A percentile compares a stretch with the other conserved stretches of the same genome.
Evolutionary conservation across 2,888 invertebrate genomes (phyloP).

Genomic region (Eilema griseolum): DNA sequence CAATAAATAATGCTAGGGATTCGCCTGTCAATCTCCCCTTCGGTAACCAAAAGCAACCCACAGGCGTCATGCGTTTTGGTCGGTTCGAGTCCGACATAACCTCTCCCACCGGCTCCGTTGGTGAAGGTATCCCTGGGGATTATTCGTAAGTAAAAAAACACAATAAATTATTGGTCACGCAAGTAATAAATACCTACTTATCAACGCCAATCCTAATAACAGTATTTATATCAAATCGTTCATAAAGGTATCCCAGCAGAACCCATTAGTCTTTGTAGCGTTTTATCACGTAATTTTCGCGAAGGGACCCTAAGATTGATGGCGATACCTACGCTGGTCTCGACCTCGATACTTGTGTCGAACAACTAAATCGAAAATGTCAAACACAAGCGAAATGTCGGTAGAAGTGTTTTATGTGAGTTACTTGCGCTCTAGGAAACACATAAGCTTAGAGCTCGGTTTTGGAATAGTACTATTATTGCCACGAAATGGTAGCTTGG

Average conservation of each 20-base stretch:
- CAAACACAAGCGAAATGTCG: slow-evolving; percentile 14
- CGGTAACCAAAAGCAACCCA: no score
- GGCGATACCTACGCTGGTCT: slow-evolving; percentile 21
- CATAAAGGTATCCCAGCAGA: slow-evolving; percentile 26
- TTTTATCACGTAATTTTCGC: slow-evolving; percentile 47
- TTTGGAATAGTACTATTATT: background rate
- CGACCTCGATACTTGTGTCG: slow-evolving; percentile 36
- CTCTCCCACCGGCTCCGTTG: no score
- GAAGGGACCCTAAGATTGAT: slow-evolving; percentile 47
- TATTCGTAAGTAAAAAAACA: no score
- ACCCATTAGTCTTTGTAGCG: slow-evolving; percentile 44
- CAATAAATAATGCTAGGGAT: no score
- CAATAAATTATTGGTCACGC: no score
- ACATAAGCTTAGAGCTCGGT: background rate
- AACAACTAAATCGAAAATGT: slow-evolving; percentile 45
- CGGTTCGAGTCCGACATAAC: no score
- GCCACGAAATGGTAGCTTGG: no score
- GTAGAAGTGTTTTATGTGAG: background rate
- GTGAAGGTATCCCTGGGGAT: no score
- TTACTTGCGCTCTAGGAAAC: background rate
- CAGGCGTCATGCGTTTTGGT: no score
- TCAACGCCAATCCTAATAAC: no score
- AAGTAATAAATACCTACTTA: no score
- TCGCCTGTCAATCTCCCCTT: no score
- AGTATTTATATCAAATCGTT: slow-evolving; percentile 25